Base-by-base conservation (phyloP, 2,113 vertebrate species). In the Actenoides lindsayi region DNA sequence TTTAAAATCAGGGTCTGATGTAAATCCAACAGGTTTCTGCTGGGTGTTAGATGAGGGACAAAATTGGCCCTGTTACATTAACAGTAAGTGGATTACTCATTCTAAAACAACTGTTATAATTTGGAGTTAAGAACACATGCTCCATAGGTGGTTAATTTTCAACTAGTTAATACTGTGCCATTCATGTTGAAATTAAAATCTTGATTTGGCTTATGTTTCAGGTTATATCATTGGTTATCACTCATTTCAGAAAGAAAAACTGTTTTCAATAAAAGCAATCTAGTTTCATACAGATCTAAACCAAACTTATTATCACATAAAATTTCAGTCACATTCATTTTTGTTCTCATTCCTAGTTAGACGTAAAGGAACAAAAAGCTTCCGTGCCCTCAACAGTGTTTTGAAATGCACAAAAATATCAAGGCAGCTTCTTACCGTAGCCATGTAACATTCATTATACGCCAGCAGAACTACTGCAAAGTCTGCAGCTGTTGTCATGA, bases 401-500 rank as follows among this genome's bases (percentile, higher is more conserved):
- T 87, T 78, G 60, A 79, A 93, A 94, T 85, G 24, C 41, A 86
- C 80, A 63, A 23, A 71, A 94, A 65, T 33, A 56, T 5, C 46
- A 39, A 89, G 77, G 80, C 65, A 89, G 44, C 62, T 96, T 88
- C 79, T 95, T 89, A 89, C 69, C 63, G 51, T 27, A 63, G 76
- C 2, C 2, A n/a, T 57, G 25, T 28, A 91, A 95, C 46, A 51
- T 60, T 92, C 81, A 83, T 92, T 86, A 48, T 14, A 56, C 7
- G 76, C 68, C 80, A 86, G 44, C 37, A 35, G 37, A 94, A 80
- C 60, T 79, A 79, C 46, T 56, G 64, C 60, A 56, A 85, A 89
- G 63, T 89, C 95, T 93, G 87, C 83, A 81, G 68, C 87, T 89
- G 35, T 35, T 92, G 93, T 81, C 92, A 88, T n/a, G 76, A 92